A percentile compares a stretch with the other conserved stretches of the same genome.
These are phyloP conservation scores for Mastomys natalensis DNA, from an alignment of 2,113 vertebrate genomes.

Conservation along the genomic window DNA sequence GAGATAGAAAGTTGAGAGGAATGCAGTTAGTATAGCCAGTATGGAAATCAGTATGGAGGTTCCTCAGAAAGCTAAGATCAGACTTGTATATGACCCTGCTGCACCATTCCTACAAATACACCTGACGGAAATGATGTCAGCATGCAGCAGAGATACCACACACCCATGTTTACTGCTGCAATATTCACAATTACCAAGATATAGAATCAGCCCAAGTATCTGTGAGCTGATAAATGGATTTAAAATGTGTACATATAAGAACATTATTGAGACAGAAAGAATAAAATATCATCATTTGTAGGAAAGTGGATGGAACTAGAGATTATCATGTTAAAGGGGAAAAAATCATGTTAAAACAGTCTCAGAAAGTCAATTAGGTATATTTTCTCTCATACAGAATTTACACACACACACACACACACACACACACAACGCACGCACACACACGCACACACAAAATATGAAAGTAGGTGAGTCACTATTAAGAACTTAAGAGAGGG, in stretches of 20 bases:
- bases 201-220: background rate
- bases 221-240: background rate
- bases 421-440: background rate
- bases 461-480: background rate
- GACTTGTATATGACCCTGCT: background rate
- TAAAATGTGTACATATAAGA: background rate
- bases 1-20: background rate
- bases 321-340: background rate
- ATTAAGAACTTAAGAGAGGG: background rate
- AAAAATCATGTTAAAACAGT: background rate
- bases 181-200: background rate
- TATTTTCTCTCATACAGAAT: background rate
- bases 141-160: background rate
- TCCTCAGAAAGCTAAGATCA: background rate
- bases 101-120: background rate
- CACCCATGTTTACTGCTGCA: background rate
- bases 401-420: background rate
- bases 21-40: background rate
- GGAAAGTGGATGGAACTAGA: background rate
- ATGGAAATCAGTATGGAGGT: background rate
- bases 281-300: background rate
- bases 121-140: background rate
- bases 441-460: background rate
- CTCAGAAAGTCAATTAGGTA: background rate
- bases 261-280: background rate